A percentile compares a stretch with the other conserved stretches of the same genome.
Evolutionary conservation across 2,113 vertebrate species (phyloP).

Genomic region (Sitta europaea): DNA sequence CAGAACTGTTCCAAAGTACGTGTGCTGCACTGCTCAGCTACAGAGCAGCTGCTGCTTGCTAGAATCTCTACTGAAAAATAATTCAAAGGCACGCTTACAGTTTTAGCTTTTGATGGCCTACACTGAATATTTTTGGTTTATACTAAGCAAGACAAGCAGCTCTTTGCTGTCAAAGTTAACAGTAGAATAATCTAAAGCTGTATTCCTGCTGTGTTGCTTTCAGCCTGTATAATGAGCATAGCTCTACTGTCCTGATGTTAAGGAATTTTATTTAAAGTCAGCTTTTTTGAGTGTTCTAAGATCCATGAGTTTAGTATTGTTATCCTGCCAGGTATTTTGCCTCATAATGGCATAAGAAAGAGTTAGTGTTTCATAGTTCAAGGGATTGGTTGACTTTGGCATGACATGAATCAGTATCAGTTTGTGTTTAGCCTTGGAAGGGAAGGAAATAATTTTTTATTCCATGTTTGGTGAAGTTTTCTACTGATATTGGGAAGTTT

Average conservation of each 20-base stretch:
- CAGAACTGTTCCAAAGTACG: neutral
- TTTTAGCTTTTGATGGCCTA: neutral
- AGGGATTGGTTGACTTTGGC: neutral
- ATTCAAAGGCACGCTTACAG: neutral
- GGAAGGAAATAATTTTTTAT: neutral
- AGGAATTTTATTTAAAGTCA: neutral
- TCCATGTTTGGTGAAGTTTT: neutral
- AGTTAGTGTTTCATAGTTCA: neutral
- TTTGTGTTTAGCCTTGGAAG: neutral
- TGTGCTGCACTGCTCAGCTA: neutral
- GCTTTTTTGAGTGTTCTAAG: neutral
- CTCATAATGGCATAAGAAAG: neutral
- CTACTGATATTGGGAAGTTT: neutral
- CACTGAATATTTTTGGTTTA: neutral
- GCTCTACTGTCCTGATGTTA: neutral
- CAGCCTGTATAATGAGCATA: neutral
- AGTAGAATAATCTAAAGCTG: neutral
- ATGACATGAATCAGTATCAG: neutral
- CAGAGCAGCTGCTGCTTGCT: neutral
- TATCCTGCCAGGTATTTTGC: neutral
- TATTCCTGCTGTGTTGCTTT: neutral
- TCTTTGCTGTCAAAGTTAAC: neutral
- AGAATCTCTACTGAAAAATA: neutral
- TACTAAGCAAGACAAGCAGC: neutral
- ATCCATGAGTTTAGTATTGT: neutral